Conservation (phyloP, 2,113 vertebrate genomes). For the Ptilonorhynchus violaceus region DNA sequence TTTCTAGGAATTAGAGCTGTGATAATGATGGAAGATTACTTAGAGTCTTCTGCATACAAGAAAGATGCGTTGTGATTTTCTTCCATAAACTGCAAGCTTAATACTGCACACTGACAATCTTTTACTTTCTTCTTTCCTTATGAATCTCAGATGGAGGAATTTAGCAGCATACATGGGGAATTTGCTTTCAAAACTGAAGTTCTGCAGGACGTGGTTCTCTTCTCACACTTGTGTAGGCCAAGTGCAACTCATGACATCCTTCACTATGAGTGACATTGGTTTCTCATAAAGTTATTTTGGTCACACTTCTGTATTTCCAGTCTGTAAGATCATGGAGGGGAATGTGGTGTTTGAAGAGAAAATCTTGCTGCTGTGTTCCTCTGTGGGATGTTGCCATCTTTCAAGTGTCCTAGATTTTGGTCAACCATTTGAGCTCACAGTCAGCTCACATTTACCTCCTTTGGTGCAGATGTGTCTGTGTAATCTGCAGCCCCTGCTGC, state of each 20-base stretch:
- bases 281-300: not conserved
- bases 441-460: not conserved
- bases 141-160: not conserved
- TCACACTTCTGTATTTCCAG: not conserved
- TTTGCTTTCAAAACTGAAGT: not conserved
- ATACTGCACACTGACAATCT: not conserved
- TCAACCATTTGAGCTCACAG: not conserved
- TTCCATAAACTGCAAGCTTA: not conserved
- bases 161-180: not conserved
- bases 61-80: not conserved
- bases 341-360: not conserved
- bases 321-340: not conserved
- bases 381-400: not conserved
- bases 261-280: not conserved
- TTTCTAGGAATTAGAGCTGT: not conserved
- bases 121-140: not conserved
- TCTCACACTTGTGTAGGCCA: not conserved
- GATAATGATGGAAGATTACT: not conserved
- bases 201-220: not conserved
- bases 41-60: not conserved
- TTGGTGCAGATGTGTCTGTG: not conserved
- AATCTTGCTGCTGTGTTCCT: not conserved
- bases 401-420: not conserved
- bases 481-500: not conserved
- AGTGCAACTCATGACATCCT: not conserved